Conservation (phyloP, 53 echinoderm and acorn worm species). For the Astropecten irregularis region DNA sequence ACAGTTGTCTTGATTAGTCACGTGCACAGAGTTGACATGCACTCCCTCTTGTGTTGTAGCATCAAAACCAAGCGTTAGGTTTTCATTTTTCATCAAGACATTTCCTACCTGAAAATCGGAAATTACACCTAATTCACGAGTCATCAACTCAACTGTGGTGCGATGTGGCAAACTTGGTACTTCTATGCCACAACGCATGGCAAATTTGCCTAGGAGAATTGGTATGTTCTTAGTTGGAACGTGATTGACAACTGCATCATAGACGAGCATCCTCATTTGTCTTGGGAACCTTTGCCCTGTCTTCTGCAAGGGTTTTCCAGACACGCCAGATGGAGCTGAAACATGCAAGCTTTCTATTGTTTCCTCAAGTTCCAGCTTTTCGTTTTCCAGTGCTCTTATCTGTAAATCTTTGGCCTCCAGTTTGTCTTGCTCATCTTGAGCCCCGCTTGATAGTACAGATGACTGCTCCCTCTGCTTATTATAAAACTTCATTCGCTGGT, state of each 20-base stretch:
- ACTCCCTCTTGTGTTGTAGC: constrained; percentile 50
- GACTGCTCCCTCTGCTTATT: too few species aligned
- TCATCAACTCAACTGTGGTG: constrained; percentile 55
- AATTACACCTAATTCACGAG: constrained; percentile 39
- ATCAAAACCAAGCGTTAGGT: constrained; percentile 57
- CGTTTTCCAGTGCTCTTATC: constrained; percentile 2
- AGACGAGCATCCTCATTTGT: too few species aligned
- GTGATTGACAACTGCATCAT: constrained; percentile 49
- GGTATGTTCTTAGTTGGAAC: constrained; percentile 53
- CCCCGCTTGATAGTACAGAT: too few species aligned
- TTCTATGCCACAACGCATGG: constrained; percentile 2
- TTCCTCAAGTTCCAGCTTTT: constrained; percentile 1
- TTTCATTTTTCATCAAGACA: neutral
- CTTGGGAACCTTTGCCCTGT: neutral
- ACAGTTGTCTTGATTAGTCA: constrained; percentile 19
- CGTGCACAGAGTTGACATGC: constrained; percentile 23
- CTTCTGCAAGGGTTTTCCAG: neutral
- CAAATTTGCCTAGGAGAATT: neutral
- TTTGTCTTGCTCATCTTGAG: too few species aligned
- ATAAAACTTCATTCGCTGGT: too few species aligned
- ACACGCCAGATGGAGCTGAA: neutral
- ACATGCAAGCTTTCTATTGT: constrained; percentile 1
- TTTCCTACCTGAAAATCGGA: constrained; percentile 34
- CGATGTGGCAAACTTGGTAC: constrained; percentile 16
- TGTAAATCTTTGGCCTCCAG: neutral